Conservation (phyloP, 2,113 vertebrate genomes). For the Trematocara zebra region DNA sequence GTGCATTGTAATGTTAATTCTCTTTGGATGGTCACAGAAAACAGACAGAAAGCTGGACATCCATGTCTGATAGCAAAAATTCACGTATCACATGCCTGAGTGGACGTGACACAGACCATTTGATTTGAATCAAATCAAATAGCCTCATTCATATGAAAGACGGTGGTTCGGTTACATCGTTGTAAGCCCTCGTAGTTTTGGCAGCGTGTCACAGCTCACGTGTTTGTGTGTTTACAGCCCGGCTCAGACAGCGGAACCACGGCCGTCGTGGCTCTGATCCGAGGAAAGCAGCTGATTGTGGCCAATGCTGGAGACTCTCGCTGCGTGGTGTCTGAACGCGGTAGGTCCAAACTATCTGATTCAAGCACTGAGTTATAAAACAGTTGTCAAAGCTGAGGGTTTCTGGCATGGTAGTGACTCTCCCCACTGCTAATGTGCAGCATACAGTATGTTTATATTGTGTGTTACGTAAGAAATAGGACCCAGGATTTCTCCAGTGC, state of each 20-base stretch:
- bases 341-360: not conserved
- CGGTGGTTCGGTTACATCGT: not conserved
- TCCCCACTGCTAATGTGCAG: not conserved
- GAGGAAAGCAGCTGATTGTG: slow-evolving; percentile 94
- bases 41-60: not conserved
- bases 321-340: slow-evolving; percentile 90
- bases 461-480: not conserved
- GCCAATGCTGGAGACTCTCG: slow-evolving; percentile 97
- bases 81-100: not conserved
- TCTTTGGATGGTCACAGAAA: not conserved
- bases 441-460: not conserved
- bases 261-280: slow-evolving; percentile 90
- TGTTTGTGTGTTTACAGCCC: slow-evolving; percentile 71
- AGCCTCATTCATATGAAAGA: not conserved
- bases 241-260: slow-evolving; percentile 97
- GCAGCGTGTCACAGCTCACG: not conserved
- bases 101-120: not conserved
- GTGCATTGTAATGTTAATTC: not conserved
- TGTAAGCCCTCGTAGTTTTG: not conserved
- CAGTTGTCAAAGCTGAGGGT: not conserved
- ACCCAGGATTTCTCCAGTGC: not conserved
- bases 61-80: not conserved
- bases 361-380: not conserved
- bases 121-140: not conserved
- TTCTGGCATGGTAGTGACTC: not conserved